These are phyloP conservation scores for Alfaro cultratus DNA, from an alignment of 2,797 vertebrate species.

Conservation along the genomic window DNA sequence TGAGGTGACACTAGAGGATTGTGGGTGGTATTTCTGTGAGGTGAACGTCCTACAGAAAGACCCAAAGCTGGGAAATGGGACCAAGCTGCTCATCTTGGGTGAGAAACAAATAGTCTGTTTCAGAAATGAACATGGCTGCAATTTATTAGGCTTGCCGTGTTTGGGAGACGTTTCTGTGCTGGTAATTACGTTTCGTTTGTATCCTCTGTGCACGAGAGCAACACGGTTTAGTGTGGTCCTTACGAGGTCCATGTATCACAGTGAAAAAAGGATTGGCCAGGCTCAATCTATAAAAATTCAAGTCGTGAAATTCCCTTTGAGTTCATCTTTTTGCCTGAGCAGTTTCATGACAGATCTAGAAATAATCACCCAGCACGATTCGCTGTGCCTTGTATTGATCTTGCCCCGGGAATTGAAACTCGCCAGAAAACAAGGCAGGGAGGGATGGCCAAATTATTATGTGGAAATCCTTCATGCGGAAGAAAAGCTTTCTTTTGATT, in stretches of 20 bases:
- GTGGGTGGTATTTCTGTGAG: slow-evolving; percentile 65
- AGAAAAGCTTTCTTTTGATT: slow-evolving; percentile 58
- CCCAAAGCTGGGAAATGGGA: slow-evolving; percentile 52
- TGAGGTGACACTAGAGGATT: slow-evolving; percentile 53
- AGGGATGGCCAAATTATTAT: slow-evolving; percentile 72
- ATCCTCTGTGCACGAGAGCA: slow-evolving; percentile 35
- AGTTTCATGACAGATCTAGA: slow-evolving; percentile 76
- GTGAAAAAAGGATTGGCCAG: slow-evolving; percentile 19
- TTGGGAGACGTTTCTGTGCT: slow-evolving; percentile 26
- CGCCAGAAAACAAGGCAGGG: slow-evolving; percentile 73
- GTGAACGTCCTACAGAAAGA: slow-evolving; percentile 57
- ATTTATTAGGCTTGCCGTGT: slow-evolving; percentile 31
- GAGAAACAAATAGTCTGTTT: slow-evolving; percentile 51
- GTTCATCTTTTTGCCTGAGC: slow-evolving; percentile 75
- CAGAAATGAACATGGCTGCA: slow-evolving; percentile 34
- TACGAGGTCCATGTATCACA: slow-evolving; percentile 39
- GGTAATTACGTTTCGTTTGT: slow-evolving; percentile 63
- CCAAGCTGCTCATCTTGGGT: slow-evolving; percentile 61
- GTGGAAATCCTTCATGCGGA: slow-evolving; percentile 71
- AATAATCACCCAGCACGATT: slow-evolving; percentile 72
- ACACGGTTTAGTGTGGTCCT: slow-evolving; percentile 13
- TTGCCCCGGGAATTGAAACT: slow-evolving; percentile 73
- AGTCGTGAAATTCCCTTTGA: slow-evolving; percentile 67
- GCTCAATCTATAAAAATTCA: slow-evolving; percentile 66
- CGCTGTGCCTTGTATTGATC: slow-evolving; percentile 70